These are phyloP conservation scores for Lota lota DNA, from an alignment of 2,113 vertebrate genomes.

Conservation along the genomic window DNA sequence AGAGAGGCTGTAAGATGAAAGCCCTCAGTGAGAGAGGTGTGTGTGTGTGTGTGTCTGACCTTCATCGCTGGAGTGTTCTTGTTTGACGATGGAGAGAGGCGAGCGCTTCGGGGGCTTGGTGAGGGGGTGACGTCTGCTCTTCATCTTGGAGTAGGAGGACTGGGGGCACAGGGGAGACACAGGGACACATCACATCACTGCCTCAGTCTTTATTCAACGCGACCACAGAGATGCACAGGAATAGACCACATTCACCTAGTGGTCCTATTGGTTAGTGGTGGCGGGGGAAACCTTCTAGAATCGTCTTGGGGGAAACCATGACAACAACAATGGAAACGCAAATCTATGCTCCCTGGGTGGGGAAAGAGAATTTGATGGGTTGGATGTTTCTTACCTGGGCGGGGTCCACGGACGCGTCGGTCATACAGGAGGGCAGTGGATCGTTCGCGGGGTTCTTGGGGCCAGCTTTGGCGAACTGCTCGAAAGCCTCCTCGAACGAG, in stretches of 20 bases:
- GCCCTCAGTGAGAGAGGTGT: too few relatives aligned
- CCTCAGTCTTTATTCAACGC: not conserved
- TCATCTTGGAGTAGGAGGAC: conserved; percentile 81
- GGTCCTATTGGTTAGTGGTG: not conserved
- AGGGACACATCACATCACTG: not conserved
- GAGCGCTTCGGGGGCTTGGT: conserved; percentile 89
- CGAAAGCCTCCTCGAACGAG: conserved; percentile 81
- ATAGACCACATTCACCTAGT: not conserved
- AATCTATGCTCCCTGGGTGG: not conserved
- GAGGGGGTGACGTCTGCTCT: conserved; percentile 91
- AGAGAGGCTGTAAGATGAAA: not conserved
- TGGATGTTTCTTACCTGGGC: conserved; percentile 38
- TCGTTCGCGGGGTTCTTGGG: not conserved
- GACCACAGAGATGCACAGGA: not conserved
- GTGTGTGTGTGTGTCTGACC: conserved; percentile 67
- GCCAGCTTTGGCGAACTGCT: conserved; percentile 71
- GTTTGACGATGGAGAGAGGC: conserved; percentile 87
- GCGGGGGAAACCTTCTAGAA: not conserved
- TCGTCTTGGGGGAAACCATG: not conserved
- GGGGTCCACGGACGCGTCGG: not conserved
- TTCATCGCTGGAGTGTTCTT: conserved; percentile 85
- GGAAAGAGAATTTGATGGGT: too few relatives aligned
- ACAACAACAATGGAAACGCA: not conserved
- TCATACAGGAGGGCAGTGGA: not conserved
- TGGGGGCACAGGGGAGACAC: conserved; percentile 38